These are phyloP conservation scores for Procavia capensis DNA, from an alignment of 2,113 vertebrate genomes.

Conservation along the genomic window DNA sequence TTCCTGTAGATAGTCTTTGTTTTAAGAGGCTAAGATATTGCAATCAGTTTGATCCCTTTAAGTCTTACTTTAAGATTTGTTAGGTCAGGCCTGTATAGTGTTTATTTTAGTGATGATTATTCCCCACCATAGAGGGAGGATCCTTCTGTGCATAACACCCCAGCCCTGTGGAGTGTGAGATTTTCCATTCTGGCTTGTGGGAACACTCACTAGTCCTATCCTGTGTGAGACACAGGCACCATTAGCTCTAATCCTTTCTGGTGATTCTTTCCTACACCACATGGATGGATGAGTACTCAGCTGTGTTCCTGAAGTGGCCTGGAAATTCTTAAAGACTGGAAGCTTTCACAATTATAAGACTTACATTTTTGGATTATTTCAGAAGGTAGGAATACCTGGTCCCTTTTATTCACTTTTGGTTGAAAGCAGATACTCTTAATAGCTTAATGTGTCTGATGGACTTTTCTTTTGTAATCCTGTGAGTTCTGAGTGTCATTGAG, in stretches of 20 bases:
- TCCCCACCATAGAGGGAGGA: neutral
- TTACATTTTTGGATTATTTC: neutral
- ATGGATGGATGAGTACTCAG: neutral
- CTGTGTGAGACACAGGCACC: neutral
- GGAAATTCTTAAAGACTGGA: neutral
- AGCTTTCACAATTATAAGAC: neutral
- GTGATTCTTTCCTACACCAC: neutral
- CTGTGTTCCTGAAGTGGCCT: neutral
- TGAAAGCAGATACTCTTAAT: slow-evolving; percentile 28
- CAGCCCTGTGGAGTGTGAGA: neutral
- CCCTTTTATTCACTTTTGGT: neutral
- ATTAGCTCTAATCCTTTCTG: neutral
- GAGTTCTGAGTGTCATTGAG: neutral
- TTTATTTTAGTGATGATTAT: neutral
- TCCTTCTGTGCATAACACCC: neutral
- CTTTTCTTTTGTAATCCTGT: slow-evolving; percentile 21
- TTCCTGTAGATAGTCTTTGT: neutral
- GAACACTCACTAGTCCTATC: neutral
- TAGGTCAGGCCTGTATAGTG: neutral
- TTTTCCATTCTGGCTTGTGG: neutral
- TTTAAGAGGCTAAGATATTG: neutral
- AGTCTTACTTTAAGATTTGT: neutral
- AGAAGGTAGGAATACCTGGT: neutral
- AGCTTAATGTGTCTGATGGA: neutral
- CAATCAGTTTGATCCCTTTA: neutral